Conservation (phyloP, 2,797 vertebrate species). For the Octomys mimax region DNA sequence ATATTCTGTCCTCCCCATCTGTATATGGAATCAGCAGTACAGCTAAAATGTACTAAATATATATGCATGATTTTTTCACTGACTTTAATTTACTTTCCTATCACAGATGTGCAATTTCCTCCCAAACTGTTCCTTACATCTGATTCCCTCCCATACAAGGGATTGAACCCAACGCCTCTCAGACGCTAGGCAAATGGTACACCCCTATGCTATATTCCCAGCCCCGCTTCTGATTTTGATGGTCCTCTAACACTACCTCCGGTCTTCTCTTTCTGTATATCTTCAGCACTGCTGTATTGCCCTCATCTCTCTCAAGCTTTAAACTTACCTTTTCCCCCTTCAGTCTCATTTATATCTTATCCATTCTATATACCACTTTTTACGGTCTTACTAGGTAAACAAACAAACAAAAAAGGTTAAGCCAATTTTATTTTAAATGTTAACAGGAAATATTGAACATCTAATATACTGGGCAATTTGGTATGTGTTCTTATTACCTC, state of each 20-base stretch:
- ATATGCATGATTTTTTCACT: constrained; percentile 25
- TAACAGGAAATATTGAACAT: constrained; percentile 39
- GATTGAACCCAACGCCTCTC: background rate
- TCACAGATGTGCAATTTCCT: constrained; percentile 33
- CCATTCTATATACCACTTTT: background rate
- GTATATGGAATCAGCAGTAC: background rate
- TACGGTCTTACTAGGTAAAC: constrained; percentile 10
- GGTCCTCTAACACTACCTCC: background rate
- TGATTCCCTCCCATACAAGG: background rate
- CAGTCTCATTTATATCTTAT: background rate
- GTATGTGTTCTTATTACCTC: constrained; percentile 4
- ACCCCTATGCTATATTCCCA: background rate
- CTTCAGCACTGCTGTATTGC: background rate
- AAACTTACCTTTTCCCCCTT: constrained; percentile 26
- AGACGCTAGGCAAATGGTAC: background rate
- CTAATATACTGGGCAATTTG: background rate
- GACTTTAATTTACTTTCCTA: constrained; percentile 48
- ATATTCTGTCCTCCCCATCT: no score
- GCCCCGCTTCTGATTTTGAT: constrained; percentile 1
- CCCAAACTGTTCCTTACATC: background rate
- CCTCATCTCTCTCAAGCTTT: background rate
- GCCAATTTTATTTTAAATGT: constrained; percentile 48
- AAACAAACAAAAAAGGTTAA: background rate
- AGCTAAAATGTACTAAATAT: constrained; percentile 39
- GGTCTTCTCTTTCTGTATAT: background rate